Evolutionary conservation across 1,140 invertebrate genomes (phyloP).

Genomic region (Sycobia sp.): DNA sequence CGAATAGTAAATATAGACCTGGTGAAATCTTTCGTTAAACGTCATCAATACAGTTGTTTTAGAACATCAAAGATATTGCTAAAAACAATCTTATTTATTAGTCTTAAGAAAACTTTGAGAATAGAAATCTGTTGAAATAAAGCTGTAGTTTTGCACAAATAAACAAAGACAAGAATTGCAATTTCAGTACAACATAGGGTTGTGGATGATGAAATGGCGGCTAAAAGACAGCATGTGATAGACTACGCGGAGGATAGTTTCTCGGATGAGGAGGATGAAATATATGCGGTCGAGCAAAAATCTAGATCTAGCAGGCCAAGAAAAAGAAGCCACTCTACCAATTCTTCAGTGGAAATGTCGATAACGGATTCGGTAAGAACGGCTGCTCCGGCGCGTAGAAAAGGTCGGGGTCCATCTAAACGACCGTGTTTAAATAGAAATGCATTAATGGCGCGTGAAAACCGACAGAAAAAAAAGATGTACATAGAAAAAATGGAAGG

Average conservation of each 20-base stretch:
- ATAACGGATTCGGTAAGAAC: not conserved
- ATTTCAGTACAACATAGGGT: too few species aligned
- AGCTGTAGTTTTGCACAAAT: too few species aligned
- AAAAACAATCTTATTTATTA: too few species aligned
- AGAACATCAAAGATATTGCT: too few species aligned
- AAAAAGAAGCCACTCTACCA: not conserved
- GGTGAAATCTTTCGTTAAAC: too few species aligned
- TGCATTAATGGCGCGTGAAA: constrained; percentile 66
- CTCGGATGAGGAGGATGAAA: constrained; percentile 19
- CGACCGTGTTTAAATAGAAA: constrained; percentile 58
- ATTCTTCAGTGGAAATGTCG: not conserved
- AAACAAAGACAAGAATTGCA: too few species aligned
- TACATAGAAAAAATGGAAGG: constrained; percentile 64
- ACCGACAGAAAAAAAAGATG: constrained; percentile 65
- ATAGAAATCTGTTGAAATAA: too few species aligned
- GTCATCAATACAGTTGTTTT: too few species aligned
- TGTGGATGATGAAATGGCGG: constrained; percentile 8
- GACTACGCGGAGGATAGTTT: constrained; percentile 32
- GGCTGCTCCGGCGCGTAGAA: constrained; percentile 1
- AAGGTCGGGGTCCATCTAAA: constrained; percentile 51
- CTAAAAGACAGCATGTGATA: not conserved
- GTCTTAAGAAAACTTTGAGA: too few species aligned
- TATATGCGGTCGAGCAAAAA: not conserved
- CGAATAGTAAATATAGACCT: too few species aligned
- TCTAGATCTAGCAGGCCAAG: not conserved